Base-by-base conservation (phyloP, 2,113 vertebrate genomes). In the Prunella fulvescens region DNA sequence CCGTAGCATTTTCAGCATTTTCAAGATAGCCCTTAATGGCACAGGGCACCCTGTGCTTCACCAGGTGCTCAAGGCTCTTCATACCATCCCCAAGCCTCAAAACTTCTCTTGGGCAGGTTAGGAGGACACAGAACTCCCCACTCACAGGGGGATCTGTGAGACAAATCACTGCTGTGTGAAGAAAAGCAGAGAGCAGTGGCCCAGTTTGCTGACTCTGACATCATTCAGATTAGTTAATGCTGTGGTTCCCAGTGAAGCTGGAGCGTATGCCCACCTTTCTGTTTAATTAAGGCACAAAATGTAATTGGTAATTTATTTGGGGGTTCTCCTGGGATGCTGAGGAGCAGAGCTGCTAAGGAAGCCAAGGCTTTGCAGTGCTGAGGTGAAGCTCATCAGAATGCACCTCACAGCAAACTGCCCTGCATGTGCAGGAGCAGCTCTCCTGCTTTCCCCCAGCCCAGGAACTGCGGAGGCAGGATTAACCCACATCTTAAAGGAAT, bases 211-310 rank as follows among this genome's bases (percentile, higher is more conserved):
- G n/a, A 51, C 56, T 74, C 87, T 95, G 64, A 72, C 91, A 90
- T 84, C 51, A 87, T 81, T 92, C 93, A 88, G 72, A 93, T 94
- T 93, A 94, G 90, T 96, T 97, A 96, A 95, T 17, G 33, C n/a
- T 26, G 51, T 62, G 89, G 91, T 92, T 97, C 96, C 92, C 77
- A 76, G 77, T 4, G 25, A 91, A 67, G 76, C 92, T 92, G 76
- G 45, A 95, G 80, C 15, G 1, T 65, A 17, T 60, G 90, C 79
- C 96, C 96, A 96, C 96, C 96, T 97, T 97, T 96, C 87, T 86
- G 39, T 80, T 96, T 92, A 96, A 95, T 95, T 94, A 95, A 78
- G 93, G 86, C 62, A 53, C 65, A 61, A 91, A 87, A 60, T 57
- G 79, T 87, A 96, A 95, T 77, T 95, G 81, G 86, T 56, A 95